Percentiles rank a stretch among this genome's conserved stretches.
These are phyloP conservation scores for Noctuana brunneofusca DNA, from an alignment of 2,888 invertebrate species.

Conservation along the genomic window DNA sequence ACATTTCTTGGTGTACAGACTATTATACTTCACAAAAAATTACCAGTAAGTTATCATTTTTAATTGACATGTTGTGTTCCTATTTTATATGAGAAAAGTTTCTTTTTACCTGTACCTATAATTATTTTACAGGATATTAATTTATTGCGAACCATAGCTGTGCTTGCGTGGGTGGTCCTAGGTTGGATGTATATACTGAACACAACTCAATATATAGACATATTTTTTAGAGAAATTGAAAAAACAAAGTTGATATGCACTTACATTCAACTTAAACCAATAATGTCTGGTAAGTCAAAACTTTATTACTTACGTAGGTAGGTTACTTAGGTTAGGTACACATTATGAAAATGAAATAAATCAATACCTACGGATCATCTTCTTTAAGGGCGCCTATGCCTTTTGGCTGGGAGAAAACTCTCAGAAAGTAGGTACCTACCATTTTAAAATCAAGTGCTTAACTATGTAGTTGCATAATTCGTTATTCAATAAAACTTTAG, in stretches of 20 bases:
- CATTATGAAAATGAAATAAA: too few relatives aligned
- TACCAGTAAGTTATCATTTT: constrained; percentile 45
- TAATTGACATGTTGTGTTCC: neutral
- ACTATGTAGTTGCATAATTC: too few relatives aligned
- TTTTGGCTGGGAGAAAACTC: too few relatives aligned
- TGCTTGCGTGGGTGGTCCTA: constrained; percentile 50
- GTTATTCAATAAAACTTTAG: too few relatives aligned
- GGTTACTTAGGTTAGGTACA: too few relatives aligned
- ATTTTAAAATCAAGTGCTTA: too few relatives aligned
- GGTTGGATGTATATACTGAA: constrained; percentile 47
- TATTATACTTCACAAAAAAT: constrained; percentile 51
- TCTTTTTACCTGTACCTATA: neutral
- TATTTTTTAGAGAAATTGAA: constrained; percentile 56
- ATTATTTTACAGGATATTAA: constrained; percentile 44
- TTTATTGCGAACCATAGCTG: constrained; percentile 46
- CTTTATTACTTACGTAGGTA: neutral
- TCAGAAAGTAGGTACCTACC: too few relatives aligned
- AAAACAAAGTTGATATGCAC: constrained; percentile 62
- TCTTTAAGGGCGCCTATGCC: too few relatives aligned
- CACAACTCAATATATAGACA: constrained; percentile 46
- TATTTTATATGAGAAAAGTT: too few relatives aligned
- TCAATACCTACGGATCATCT: too few relatives aligned
- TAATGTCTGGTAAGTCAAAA: constrained; percentile 47
- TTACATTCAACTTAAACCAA: constrained; percentile 57
- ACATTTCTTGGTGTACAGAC: constrained; percentile 56